phyloP scores from a whole-genome alignment of 2,888 invertebrate genomes.

The Drosophila eohydei region DNA sequence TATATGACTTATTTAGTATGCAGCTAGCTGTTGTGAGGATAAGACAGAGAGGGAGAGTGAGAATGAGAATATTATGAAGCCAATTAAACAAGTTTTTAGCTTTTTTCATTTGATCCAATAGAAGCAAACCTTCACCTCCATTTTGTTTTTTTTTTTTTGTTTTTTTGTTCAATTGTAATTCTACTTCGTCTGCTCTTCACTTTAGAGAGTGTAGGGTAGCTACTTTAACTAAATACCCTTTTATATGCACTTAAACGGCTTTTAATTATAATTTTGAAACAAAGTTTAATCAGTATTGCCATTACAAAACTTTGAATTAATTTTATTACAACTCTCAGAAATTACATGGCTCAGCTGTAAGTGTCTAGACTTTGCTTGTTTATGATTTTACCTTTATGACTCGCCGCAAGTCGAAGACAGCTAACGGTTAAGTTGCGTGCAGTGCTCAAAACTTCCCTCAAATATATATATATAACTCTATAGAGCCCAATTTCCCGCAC shows the following conservation, averaged over 20 bases:
- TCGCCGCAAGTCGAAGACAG: slow-evolving; percentile 47
- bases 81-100: background rate
- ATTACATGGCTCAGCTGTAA: slow-evolving; percentile 12
- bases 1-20: background rate
- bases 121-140: slow-evolving; percentile 11
- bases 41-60: background rate
- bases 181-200: slow-evolving; percentile 18
- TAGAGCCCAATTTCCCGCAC: slow-evolving; percentile 55
- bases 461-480: slow-evolving; percentile 42
- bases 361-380: slow-evolving; percentile 65
- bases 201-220: background rate
- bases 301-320: slow-evolving; percentile 52
- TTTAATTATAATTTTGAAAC: background rate
- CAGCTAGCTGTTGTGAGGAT: background rate
- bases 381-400: slow-evolving; percentile 66
- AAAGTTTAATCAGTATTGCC: slow-evolving; percentile 6
- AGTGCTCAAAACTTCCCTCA: slow-evolving; percentile 27
- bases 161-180: background rate
- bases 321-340: slow-evolving; percentile 53
- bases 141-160: background rate
- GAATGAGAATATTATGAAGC: background rate
- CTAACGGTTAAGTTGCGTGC: slow-evolving; percentile 67
- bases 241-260: background rate
- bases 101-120: background rate
- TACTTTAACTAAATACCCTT: background rate